Evolutionary conservation across 2,113 vertebrate genomes (phyloP), one percentile per base, ranked within the genome.

Genomic region (Ceuthmochares aereus): DNA sequence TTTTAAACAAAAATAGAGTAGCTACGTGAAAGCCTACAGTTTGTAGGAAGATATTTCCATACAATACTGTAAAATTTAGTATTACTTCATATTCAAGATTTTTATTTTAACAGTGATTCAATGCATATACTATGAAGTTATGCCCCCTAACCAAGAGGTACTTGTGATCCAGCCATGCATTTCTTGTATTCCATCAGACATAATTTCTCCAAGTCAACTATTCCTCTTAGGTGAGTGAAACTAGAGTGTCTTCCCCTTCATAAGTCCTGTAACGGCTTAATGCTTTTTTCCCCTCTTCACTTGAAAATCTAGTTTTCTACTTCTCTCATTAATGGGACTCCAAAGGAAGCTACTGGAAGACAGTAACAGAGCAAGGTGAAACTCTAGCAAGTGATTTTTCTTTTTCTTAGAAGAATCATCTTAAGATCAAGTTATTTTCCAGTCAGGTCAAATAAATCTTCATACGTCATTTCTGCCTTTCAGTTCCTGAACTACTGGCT

Each of bases 221-320:
- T 10, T 55, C n/a, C 9, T 85, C 27, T 63, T n/a, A 47, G 11
- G 17, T 49, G 15, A 2, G 5, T 0, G 0, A 55, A 90, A 88
- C 40, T 70, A 64, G 26, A 47, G 29, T 37, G 8, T 32, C 30
- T 90, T 40, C 29, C 63, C 26, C 30, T 66, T 42, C 7, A 0
- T 7, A 80, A 73, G 23, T 51, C 56, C 51, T 66, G 4, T 70
- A 83, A 55, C 15, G 8, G 12, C 26, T 90, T 47, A 55, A 29
- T 42, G 16, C 7, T 81, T 12, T 55, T 55, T n/a, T 47, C 47
- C 47, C 47, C 13, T 69, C 27, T 69, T 63, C 25, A 43, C 20
- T 23, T 73, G 12, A 73, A 85, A 90, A 12, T 21, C 0, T 20
- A 30, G 19, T 10, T 19, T 76, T 76, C 51, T 40, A 51, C 45